Percentiles rank a stretch among this genome's conserved stretches.
Conservation (phyloP, 2,797 vertebrate species). For the Myripristis jacobus region DNA sequence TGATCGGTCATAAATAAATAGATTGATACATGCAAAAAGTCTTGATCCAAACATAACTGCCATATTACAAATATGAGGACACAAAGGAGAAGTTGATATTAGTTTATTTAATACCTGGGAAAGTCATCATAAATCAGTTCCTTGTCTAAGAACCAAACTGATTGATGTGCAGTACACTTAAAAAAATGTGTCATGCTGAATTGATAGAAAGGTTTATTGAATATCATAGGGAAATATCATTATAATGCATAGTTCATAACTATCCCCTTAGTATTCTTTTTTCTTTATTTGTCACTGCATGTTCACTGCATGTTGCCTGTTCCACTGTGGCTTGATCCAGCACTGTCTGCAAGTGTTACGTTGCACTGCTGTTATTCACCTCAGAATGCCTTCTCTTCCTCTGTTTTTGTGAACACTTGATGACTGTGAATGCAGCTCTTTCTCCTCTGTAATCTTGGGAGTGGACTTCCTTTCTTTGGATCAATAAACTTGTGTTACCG, state of each 20-base stretch:
- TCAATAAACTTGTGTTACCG: constrained; percentile 76
- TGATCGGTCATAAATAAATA: constrained; percentile 16
- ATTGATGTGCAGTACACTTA: constrained; percentile 1
- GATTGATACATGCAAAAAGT: neutral
- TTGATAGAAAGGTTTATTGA: neutral
- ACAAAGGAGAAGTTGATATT: constrained; percentile 5
- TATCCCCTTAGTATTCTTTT: constrained; percentile 16
- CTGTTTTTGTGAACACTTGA: constrained; percentile 47
- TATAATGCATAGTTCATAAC: neutral
- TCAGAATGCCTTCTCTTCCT: constrained; percentile 44
- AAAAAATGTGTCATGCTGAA: neutral
- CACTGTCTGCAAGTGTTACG: constrained; percentile 45
- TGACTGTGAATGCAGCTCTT: constrained; percentile 40
- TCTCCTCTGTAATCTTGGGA: constrained; percentile 50
- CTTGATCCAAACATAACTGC: neutral
- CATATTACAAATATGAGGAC: neutral
- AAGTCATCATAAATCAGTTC: constrained; percentile 1
- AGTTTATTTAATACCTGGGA: constrained; percentile 12
- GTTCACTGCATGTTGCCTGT: constrained; percentile 42
- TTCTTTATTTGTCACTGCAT: constrained; percentile 34
- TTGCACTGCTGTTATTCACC: constrained; percentile 50
- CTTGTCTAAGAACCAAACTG: neutral
- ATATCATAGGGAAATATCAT: constrained; percentile 11
- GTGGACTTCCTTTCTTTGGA: constrained; percentile 56
- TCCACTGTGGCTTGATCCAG: constrained; percentile 40